Evolutionary conservation across 1,140 invertebrate species (phyloP).

Genomic region (Sipha flava): DNA sequence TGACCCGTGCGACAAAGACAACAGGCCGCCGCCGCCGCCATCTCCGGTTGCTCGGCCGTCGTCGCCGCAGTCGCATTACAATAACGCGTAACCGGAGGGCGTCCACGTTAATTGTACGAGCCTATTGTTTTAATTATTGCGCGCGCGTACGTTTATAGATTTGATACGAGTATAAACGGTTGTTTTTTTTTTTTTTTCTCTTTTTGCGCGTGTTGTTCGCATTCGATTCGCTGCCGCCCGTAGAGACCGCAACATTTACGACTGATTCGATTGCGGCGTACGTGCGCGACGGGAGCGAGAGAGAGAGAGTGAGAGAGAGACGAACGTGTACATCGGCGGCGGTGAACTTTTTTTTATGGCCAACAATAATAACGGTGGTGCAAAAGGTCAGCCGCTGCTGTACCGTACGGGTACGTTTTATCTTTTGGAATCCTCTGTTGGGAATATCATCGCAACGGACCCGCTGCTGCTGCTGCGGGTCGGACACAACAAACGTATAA

Average conservation of each 20-base stretch:
- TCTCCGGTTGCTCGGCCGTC: not conserved
- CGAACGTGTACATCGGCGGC: no score
- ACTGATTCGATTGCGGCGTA: slow-evolving; percentile 4
- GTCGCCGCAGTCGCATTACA: not conserved
- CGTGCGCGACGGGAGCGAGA: not conserved
- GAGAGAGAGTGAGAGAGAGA: not conserved
- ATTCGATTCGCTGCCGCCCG: not conserved
- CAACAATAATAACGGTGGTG: not conserved
- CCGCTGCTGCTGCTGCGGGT: not conserved
- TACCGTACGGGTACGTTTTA: no score
- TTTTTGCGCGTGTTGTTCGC: not conserved
- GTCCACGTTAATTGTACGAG: slow-evolving; percentile 23
- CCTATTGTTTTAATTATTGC: slow-evolving; percentile 30
- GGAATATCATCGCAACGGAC: not conserved
- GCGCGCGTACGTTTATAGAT: not conserved
- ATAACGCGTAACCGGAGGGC: not conserved
- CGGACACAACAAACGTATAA: not conserved
- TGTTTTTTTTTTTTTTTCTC: no score
- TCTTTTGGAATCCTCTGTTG: not conserved
- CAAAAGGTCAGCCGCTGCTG: not conserved
- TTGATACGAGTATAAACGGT: not conserved
- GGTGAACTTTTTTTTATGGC: not conserved
- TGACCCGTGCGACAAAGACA: slow-evolving; percentile 27
- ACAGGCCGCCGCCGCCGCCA: not conserved
- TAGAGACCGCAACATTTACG: slow-evolving; percentile 4